Conservation (phyloP, 2,113 vertebrate species). For the Leptobrachium ailaonicum region DNA sequence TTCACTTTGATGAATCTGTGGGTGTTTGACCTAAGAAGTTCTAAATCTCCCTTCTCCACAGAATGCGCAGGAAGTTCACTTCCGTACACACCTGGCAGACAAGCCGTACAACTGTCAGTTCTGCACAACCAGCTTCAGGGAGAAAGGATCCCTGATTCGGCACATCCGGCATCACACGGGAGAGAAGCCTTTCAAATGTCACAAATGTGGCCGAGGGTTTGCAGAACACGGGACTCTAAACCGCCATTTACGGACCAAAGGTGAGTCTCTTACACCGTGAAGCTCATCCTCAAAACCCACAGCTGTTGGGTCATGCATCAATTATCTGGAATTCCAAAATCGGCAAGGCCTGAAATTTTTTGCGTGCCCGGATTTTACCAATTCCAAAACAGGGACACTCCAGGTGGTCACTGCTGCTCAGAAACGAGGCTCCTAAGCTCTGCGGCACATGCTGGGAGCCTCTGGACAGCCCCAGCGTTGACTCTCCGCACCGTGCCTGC, state of each 20-base stretch:
- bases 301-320: no score
- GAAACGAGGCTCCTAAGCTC: no score
- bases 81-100: constrained; percentile 87
- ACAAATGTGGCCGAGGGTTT: constrained; percentile 86
- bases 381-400: no score
- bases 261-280: constrained; percentile 58
- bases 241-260: constrained; percentile 92
- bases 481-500: no score
- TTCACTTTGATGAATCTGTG: background rate
- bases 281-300: no score
- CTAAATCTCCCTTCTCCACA: constrained; percentile 54
- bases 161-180: constrained; percentile 95
- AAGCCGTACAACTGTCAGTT: constrained; percentile 88
- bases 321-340: no score
- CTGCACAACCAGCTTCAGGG: constrained; percentile 89
- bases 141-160: constrained; percentile 92
- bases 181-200: constrained; percentile 93
- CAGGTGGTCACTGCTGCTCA: no score
- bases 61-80: constrained; percentile 95
- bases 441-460: no score
- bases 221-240: constrained; percentile 95
- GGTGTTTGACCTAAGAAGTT: background rate
- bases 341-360: no score
- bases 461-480: no score
- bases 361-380: no score